Conservation (phyloP, 2,113 vertebrate species). For the Sarotherodon lohbergeri region DNA sequence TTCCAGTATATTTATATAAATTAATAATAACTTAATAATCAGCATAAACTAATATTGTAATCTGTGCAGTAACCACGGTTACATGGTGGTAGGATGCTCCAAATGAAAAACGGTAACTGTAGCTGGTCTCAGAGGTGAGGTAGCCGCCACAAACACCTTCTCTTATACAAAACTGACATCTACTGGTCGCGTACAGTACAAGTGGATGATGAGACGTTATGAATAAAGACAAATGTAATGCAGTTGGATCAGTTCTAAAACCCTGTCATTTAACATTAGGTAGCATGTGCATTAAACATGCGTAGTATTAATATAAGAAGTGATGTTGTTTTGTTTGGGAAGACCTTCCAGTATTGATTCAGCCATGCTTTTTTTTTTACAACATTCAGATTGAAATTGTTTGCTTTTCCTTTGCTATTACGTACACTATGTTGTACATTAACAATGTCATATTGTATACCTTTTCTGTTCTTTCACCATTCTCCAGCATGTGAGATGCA, state of each 20-base stretch:
- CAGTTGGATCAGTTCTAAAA: not conserved
- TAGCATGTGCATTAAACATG: not conserved
- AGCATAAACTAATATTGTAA: not conserved
- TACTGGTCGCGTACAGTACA: constrained; percentile 57
- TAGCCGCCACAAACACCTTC: not conserved
- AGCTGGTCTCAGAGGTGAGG: not conserved
- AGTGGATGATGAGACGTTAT: not conserved
- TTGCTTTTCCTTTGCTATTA: not conserved
- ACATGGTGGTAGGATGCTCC: not conserved
- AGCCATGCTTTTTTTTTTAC: not conserved
- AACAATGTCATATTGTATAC: constrained; percentile 3
- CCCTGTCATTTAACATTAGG: not conserved
- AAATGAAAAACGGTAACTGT: not conserved
- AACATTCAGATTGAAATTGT: not conserved
- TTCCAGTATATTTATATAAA: not conserved
- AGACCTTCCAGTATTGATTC: not conserved
- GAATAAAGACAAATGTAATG: not conserved
- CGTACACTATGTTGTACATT: not conserved
- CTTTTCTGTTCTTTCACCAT: constrained; percentile 9
- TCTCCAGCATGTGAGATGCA: constrained; percentile 74
- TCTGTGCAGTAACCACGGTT: not conserved
- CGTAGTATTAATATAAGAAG: not conserved
- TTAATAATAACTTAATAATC: not conserved
- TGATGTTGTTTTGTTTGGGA: not conserved
- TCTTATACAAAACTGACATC: constrained; percentile 71